Conservation (phyloP, 2,888 invertebrate genomes). For the Megalurothrips usitatus region DNA sequence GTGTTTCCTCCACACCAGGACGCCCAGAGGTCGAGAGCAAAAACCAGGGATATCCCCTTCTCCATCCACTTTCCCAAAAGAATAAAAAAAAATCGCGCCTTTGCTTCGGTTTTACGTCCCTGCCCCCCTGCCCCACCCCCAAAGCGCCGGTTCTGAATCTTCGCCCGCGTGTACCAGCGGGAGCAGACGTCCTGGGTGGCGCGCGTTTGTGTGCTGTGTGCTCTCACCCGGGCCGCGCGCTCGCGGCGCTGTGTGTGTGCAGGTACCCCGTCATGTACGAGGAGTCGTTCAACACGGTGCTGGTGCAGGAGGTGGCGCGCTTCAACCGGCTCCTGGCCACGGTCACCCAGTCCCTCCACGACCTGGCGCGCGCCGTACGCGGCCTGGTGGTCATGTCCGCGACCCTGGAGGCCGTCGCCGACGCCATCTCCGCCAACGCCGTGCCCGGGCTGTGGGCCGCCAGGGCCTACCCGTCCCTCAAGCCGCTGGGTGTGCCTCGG, state of each 20-base stretch:
- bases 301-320: constrained; percentile 78
- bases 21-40: too few species aligned
- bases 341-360: constrained; percentile 53
- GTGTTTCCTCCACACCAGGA: too few species aligned
- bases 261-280: constrained; percentile 81
- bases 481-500: constrained; percentile 59
- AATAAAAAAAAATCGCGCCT: too few species aligned
- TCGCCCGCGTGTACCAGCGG: too few species aligned
- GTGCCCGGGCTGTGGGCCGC: constrained; percentile 69
- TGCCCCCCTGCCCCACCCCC: too few species aligned
- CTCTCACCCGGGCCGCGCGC: background rate
- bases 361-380: constrained; percentile 63
- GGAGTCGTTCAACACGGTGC: constrained; percentile 84
- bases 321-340: constrained; percentile 63
- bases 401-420: constrained; percentile 64
- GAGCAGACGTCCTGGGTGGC: too few species aligned
- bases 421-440: constrained; percentile 59
- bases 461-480: constrained; percentile 64
- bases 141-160: too few species aligned
- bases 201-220: too few species aligned
- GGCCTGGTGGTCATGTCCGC: constrained; percentile 77
- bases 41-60: too few species aligned
- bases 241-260: constrained; percentile 30
- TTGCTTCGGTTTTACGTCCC: too few species aligned
- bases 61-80: too few species aligned